These are phyloP conservation scores for Cataglyphis livida DNA, from an alignment of 2,888 invertebrate genomes.

Conservation along the genomic window DNA sequence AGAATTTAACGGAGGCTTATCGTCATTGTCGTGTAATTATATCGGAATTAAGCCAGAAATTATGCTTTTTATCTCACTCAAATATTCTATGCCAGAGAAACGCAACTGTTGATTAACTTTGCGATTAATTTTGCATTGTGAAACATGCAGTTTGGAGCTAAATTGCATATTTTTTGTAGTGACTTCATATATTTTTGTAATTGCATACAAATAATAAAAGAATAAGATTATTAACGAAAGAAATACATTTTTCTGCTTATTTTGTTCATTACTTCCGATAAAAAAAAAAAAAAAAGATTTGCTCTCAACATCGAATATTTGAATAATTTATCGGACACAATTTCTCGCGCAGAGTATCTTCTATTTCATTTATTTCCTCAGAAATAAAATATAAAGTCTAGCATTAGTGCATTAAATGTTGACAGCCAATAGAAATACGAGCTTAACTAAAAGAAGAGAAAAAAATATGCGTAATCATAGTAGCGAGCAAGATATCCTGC, in stretches of 20 bases:
- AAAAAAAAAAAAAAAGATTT: background rate
- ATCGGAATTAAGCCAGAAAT: background rate
- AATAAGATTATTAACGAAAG: background rate
- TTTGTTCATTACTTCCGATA: background rate
- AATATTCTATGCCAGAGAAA: constrained; percentile 8
- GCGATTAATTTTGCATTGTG: background rate
- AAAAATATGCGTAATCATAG: background rate
- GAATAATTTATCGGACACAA: background rate
- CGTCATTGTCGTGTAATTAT: background rate
- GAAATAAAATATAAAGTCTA: background rate
- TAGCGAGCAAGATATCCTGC: background rate
- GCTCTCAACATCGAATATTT: background rate
- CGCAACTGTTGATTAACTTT: background rate
- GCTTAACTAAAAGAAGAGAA: background rate
- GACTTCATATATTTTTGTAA: background rate
- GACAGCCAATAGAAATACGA: background rate
- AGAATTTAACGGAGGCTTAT: background rate
- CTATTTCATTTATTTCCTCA: background rate
- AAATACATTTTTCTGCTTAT: background rate
- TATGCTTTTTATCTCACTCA: constrained; percentile 1
- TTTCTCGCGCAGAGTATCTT: background rate
- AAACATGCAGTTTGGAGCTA: background rate
- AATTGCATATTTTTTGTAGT: background rate
- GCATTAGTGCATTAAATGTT: too few relatives aligned
- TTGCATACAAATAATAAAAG: background rate